Percentiles rank a stretch among this genome's conserved stretches.
Conservation (phyloP, 2,888 invertebrate species). For the Pegoplata infirma region DNA sequence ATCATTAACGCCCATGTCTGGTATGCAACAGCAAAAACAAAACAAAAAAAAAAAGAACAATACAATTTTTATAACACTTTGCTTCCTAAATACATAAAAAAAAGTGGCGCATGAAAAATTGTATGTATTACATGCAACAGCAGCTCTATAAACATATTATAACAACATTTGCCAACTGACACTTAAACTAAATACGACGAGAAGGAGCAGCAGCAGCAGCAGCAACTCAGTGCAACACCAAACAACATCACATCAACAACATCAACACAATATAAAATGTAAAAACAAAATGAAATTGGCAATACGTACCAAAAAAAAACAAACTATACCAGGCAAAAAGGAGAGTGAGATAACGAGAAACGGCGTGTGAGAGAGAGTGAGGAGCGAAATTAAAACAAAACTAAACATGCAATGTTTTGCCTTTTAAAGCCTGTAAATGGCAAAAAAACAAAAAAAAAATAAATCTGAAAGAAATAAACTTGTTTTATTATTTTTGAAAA, state of each 20-base stretch:
- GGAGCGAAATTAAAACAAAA: background rate
- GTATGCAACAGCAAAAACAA: constrained; percentile 3
- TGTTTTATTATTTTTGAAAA: constrained; percentile 37
- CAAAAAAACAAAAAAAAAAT: constrained; percentile 12
- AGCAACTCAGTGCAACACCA: background rate
- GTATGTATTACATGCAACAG: constrained; percentile 42
- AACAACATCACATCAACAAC: too few species aligned
- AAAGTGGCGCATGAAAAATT: constrained; percentile 44
- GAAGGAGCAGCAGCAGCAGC: constrained; percentile 49
- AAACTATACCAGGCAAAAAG: background rate
- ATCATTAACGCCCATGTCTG: too few species aligned
- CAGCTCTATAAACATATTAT: constrained; percentile 40
- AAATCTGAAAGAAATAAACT: constrained; percentile 53
- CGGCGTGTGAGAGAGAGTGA: background rate
- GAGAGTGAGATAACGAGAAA: background rate
- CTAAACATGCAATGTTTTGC: constrained; percentile 11
- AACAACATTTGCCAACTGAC: constrained; percentile 53
- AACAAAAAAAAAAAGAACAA: background rate
- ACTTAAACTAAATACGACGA: constrained; percentile 39
- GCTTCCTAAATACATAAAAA: constrained; percentile 6
- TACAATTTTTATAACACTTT: constrained; percentile 16
- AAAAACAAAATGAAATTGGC: constrained; percentile 11
- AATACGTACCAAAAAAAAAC: background rate
- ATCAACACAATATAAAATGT: background rate
- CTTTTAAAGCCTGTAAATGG: constrained; percentile 41